Conservation (phyloP, 2,113 vertebrate genomes). For the Saguinus midas region DNA sequence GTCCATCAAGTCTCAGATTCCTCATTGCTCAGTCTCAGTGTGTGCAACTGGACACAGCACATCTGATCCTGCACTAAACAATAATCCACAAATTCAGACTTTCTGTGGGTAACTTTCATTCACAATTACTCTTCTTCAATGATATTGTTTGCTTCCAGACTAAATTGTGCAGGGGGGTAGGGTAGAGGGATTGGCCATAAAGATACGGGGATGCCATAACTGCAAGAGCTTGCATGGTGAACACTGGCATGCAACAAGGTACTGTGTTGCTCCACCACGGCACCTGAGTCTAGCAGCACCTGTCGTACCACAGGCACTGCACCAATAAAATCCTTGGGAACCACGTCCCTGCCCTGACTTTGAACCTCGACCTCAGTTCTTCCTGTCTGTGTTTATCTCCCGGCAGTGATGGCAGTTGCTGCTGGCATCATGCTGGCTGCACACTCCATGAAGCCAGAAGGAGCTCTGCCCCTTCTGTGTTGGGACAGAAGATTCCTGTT, state of each 20-base stretch:
- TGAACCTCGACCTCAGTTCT: fast-evolving
- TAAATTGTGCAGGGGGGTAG: neutral
- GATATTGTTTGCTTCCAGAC: neutral
- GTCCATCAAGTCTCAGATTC: neutral
- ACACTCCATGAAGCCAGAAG: no score
- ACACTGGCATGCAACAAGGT: fast-evolving
- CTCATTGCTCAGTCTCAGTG: fast-evolving
- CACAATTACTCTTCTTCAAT: neutral
- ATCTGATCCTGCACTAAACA: neutral
- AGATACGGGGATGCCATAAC: no score
- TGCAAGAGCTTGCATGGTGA: fast-evolving
- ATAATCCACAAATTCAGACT: neutral
- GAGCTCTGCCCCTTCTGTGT: no score
- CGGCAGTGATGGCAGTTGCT: no score
- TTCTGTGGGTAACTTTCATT: neutral
- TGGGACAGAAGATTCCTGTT: no score
- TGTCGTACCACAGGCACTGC: fast-evolving
- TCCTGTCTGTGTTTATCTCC: neutral
- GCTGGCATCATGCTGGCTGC: no score
- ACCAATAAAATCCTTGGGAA: no score
- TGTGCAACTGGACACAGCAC: no score
- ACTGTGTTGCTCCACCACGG: fast-evolving
- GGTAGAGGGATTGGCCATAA: neutral
- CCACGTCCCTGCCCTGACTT: fast-evolving
- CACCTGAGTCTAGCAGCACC: fast-evolving